phyloP scores from a whole-genome alignment of 2,113 vertebrate species.

The Pyxicephalus adspersus region DNA sequence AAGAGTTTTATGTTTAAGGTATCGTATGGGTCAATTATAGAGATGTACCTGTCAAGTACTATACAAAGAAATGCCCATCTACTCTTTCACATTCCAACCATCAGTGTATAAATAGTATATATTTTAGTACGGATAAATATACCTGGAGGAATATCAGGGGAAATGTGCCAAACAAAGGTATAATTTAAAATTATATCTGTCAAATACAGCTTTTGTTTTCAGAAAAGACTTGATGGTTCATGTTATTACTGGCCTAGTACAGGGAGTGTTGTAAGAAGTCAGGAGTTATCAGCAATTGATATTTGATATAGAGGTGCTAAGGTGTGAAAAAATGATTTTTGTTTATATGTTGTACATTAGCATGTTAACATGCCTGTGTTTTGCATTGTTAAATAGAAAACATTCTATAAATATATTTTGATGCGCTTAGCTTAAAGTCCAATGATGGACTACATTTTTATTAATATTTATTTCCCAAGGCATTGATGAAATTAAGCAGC shows the following conservation, averaged over 20 bases:
- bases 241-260: background rate
- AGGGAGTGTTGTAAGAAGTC: background rate
- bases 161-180: background rate
- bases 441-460: too few relatives aligned
- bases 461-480: too few relatives aligned
- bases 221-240: background rate
- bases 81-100: background rate
- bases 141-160: background rate
- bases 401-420: too few relatives aligned
- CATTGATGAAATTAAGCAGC: too few relatives aligned
- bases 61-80: background rate
- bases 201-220: constrained; percentile 3
- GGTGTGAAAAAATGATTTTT: too few relatives aligned
- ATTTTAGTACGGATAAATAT: background rate
- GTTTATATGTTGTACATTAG: too few relatives aligned
- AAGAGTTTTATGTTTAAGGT: constrained; percentile 27
- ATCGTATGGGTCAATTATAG: constrained; percentile 9
- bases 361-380: too few relatives aligned
- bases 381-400: too few relatives aligned
- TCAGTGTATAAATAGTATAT: background rate
- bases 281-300: too few relatives aligned
- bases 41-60: constrained; percentile 20
- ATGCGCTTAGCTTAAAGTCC: too few relatives aligned
- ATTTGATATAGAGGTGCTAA: too few relatives aligned
- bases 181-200: constrained; percentile 3